Percentiles rank a stretch among this genome's conserved stretches.
These are phyloP conservation scores for Lycophotia porphyrea DNA, from an alignment of 2,888 invertebrate species.

Conservation along the genomic window DNA sequence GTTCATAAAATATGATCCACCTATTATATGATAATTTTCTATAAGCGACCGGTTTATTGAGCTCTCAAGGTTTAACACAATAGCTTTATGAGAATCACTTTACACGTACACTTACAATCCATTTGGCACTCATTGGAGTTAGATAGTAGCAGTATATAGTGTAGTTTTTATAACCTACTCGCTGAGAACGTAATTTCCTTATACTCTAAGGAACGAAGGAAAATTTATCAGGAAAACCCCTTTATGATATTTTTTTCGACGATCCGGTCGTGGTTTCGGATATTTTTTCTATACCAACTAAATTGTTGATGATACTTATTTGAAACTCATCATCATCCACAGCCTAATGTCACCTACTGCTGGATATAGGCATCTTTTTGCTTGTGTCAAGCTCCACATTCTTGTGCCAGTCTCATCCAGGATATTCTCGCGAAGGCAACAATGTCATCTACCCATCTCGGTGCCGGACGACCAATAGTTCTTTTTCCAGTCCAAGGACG, in stretches of 20 bases:
- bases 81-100: constrained; percentile 51
- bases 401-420: too few species aligned
- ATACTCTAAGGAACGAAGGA: constrained; percentile 20
- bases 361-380: too few species aligned
- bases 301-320: background rate
- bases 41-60: constrained; percentile 26
- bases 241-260: constrained; percentile 13
- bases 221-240: constrained; percentile 25
- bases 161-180: constrained; percentile 46
- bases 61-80: constrained; percentile 38
- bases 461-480: too few species aligned
- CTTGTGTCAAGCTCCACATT: too few species aligned
- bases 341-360: too few species aligned
- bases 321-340: too few species aligned
- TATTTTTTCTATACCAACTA: background rate
- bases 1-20: constrained; percentile 24
- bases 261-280: background rate
- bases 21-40: constrained; percentile 32
- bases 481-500: too few species aligned
- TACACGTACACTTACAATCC: constrained; percentile 53
- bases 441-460: too few species aligned
- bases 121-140: constrained; percentile 58
- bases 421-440: too few species aligned
- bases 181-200: constrained; percentile 35
- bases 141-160: constrained; percentile 39